phyloP scores from a whole-genome alignment of 1,140 invertebrate species.

The Tetramorium alpestre region DNA sequence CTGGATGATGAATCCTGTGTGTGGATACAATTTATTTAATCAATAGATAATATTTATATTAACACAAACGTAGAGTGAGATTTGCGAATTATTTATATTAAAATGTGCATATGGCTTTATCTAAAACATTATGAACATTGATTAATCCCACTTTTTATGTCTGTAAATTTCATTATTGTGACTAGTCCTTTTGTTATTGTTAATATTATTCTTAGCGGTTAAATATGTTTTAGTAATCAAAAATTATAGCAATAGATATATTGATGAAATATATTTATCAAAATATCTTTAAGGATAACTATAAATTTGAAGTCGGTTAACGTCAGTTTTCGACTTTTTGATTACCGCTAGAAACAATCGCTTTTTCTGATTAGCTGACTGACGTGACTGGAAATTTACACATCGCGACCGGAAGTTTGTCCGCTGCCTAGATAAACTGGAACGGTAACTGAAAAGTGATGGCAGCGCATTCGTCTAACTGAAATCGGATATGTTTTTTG shows the following conservation, averaged over 20 bases:
- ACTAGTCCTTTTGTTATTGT: neutral
- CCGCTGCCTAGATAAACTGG: slow-evolving; percentile 47
- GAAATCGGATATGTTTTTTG: slow-evolving; percentile 71
- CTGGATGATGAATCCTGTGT: slow-evolving; percentile 16
- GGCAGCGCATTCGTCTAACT: slow-evolving; percentile 46
- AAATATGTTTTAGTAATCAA: neutral
- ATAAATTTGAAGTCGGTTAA: neutral
- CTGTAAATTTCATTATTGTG: neutral
- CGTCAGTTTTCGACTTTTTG: neutral
- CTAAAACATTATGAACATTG: neutral
- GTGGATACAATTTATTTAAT: slow-evolving; percentile 32
- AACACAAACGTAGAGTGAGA: neutral
- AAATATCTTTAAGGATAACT: neutral
- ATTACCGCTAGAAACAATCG: slow-evolving; percentile 13
- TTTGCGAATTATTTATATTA: neutral
- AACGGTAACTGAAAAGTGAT: slow-evolving; percentile 54
- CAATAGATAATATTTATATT: slow-evolving; percentile 13
- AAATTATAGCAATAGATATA: neutral
- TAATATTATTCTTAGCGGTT: neutral
- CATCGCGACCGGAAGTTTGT: slow-evolving; percentile 64
- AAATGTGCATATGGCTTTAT: neutral
- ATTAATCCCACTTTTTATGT: neutral
- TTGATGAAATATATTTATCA: neutral
- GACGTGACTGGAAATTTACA: slow-evolving; percentile 65
- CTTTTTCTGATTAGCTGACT: slow-evolving; percentile 36